Percentiles rank a stretch among this genome's conserved stretches.
Evolutionary conservation across 2,888 invertebrate species (phyloP).

Genomic region (Rambutsinella grinnellia): DNA sequence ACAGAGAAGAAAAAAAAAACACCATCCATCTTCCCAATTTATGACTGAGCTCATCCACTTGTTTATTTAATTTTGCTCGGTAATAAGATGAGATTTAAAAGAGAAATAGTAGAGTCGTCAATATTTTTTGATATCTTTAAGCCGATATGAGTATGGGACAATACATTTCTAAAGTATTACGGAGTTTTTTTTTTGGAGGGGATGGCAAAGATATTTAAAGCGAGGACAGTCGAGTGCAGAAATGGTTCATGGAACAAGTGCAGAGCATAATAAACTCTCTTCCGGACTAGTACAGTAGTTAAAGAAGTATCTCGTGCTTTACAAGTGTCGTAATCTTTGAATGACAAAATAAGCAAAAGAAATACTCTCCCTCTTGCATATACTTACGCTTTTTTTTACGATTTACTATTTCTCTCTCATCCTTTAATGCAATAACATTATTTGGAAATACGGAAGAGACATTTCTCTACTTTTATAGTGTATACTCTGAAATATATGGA

Average conservation of each 20-base stretch:
- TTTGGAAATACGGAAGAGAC: constrained; percentile 49
- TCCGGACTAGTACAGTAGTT: constrained; percentile 15
- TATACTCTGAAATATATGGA: not conserved
- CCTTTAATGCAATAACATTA: constrained; percentile 52
- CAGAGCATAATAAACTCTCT: constrained; percentile 50
- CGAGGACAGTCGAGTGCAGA: constrained; percentile 44
- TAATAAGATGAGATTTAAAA: no score
- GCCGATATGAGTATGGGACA: no score
- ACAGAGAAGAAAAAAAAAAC: no score
- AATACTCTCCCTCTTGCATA: not conserved
- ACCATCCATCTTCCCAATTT: no score
- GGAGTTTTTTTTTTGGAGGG: constrained; percentile 10
- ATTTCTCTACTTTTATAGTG: constrained; percentile 34
- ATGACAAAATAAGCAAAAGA: constrained; percentile 15
- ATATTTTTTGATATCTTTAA: no score
- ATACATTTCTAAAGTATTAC: no score
- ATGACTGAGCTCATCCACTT: no score
- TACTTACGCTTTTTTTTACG: constrained; percentile 21
- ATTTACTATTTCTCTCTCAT: constrained; percentile 27
- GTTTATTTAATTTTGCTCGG: no score
- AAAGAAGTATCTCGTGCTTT: no score
- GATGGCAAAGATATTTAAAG: constrained; percentile 9
- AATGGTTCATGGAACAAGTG: constrained; percentile 46
- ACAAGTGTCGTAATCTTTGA: constrained; percentile 4
- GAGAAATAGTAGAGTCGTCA: no score